Base-by-base conservation (phyloP, 2,888 invertebrate genomes). In the Plebejus melissa region DNA sequence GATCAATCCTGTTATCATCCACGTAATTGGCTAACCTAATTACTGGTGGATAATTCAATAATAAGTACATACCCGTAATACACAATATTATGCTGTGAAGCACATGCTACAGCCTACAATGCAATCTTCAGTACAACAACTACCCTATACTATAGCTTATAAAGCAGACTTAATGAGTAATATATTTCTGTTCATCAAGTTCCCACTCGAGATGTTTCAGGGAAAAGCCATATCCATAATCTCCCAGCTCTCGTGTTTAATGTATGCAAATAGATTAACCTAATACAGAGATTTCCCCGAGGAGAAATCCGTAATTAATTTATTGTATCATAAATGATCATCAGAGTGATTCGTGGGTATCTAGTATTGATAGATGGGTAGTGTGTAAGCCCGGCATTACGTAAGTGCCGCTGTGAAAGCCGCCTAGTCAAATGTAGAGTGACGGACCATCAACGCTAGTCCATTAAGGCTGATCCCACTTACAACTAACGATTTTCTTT, bases 381-480 rank as follows among this genome's bases (percentile, higher is more conserved):
- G 80, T 83, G 80, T 83, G 83, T 84, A 85, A 83, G 84, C 81
- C 82, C 83, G 82, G 84, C 85, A 86, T 89, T 88, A 80, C 77
- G 81, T 82, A 85, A 88, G 88, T 87, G 86, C 83, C 85, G 85
- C 85, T 86, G 89, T 89, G 89, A 91, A 90, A 90, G 90, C 90
- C 87, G 87, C 85, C 91, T 88, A 91, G 91, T 92, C 91, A 90
- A 91, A 92, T 92, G 88, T 90, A 86, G 88, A 91, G 89, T 92
- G 93, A 92, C 91, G 89, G 90, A 89, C 90, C 83, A 83, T 84
- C 91, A 90, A 88, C 90, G 88, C 84, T 85, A 88, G 86, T 91
- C 92, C 93, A 93, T 93, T 93, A 93, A 79, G 78, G 77, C 77
- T 75, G 69, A 70, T 76, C 58, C 60, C 75, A 74, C 78, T 80